Conservation (phyloP, 2,888 invertebrate species). For the Microctonus hyperodae region DNA sequence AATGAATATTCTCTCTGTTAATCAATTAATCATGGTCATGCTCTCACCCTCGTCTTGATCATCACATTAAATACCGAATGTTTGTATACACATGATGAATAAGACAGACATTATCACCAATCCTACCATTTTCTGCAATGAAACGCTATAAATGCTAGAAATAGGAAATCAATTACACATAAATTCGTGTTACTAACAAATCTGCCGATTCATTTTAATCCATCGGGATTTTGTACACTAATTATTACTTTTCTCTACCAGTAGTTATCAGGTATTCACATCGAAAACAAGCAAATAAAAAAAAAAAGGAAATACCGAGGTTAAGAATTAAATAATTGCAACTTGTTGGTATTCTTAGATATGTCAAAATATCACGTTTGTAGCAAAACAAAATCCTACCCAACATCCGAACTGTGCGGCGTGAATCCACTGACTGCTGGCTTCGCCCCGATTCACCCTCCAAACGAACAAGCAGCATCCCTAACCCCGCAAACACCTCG, state of each 20-base stretch:
- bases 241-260: not conserved
- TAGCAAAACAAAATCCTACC: not conserved
- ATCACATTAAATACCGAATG: too few relatives aligned
- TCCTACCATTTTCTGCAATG: not conserved
- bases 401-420: constrained; percentile 54
- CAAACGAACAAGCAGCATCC: constrained; percentile 42
- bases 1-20: not conserved
- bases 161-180: not conserved
- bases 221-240: not conserved
- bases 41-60: too few relatives aligned
- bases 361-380: not conserved
- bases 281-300: not conserved
- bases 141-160: not conserved
- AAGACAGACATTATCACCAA: not conserved
- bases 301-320: not conserved
- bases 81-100: not conserved
- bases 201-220: not conserved
- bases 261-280: not conserved
- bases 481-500: constrained; percentile 42
- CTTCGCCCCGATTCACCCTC: constrained; percentile 56
- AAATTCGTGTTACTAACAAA: not conserved
- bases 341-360: not conserved
- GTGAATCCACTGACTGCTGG: constrained; percentile 58
- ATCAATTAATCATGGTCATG: too few relatives aligned
- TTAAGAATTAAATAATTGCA: not conserved